Evolutionary conservation across 2,797 vertebrate genomes (phyloP).

Genomic region (Pygocentrus nattereri): DNA sequence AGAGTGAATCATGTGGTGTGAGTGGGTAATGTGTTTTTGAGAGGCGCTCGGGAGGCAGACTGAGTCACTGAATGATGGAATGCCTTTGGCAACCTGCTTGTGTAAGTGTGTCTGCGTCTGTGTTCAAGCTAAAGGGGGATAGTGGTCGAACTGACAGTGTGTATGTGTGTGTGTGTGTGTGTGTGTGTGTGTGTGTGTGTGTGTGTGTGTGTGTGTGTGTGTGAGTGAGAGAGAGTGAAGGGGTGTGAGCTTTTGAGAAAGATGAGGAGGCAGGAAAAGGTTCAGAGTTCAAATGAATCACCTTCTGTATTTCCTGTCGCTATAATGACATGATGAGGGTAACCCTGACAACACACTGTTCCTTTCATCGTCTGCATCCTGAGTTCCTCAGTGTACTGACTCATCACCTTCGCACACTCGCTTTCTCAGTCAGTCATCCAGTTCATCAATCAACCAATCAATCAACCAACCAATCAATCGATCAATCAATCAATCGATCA

Average conservation of each 20-base stretch:
- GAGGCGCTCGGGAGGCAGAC: constrained; percentile 25
- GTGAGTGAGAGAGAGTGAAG: neutral
- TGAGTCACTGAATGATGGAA: constrained; percentile 43
- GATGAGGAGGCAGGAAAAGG: constrained; percentile 23
- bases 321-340: constrained; percentile 4
- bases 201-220: neutral
- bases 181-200: neutral
- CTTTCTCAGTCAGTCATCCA: neutral
- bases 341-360: constrained; percentile 15
- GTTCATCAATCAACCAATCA: neutral
- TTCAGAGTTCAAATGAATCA: constrained; percentile 28
- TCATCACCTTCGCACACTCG: constrained; percentile 10
- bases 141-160: neutral
- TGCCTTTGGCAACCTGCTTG: constrained; percentile 1
- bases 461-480: neutral
- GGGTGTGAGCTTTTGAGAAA: neutral
- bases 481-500: neutral
- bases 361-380: neutral
- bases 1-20: constrained; percentile 5
- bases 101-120: constrained; percentile 12
- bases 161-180: too few species aligned
- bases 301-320: constrained; percentile 21
- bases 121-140: neutral
- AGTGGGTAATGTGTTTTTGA: constrained; percentile 36
- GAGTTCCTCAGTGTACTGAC: neutral